Evolutionary conservation across 2,113 vertebrate species (phyloP), one percentile per base, ranked within the genome.

Genomic region (Plotosus lineatus): DNA sequence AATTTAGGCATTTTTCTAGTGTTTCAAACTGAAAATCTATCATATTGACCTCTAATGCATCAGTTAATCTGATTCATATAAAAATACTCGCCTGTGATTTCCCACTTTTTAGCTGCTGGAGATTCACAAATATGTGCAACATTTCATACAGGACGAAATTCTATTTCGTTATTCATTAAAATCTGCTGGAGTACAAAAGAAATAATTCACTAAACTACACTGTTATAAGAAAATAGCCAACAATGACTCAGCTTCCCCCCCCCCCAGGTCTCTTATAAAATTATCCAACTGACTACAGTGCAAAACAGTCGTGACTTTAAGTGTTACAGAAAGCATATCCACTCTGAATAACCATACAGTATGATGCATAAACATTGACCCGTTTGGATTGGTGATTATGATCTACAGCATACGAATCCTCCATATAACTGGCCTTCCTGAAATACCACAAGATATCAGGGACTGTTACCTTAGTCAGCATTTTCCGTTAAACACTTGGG

Each of bases 391-490:
- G 28, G 17, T 72, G 28, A 80, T 85, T 77, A 68, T 77, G 75
- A 83, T n/a, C 36, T 73, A 77, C 60, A 26, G 51, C 46, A 71
- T 48, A 28, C 14, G 23, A 63, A 51, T 36, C 14, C 60, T 33
- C 53, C 28, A 40, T 19, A 51, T 42, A 56, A 28, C 51, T 46
- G 46, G 61, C n/a, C 72, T 77, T 80, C 65, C 74, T 77, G 55
- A 79, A 73, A 83, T 83, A 83, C 78, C 74, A 85, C 77, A 83
- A 75, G 81, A 42, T 82, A 81, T 71, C 51, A 76, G 76, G 28
- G 42, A 44, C 28, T 46, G 46, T 21, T 65, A 44, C 19, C 65
- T 65, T 71, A 85, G 74, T 85, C 84, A 83, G 81, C 78, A 33
- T 77, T 85, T 83, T 80, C 77, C 73, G 28, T 83, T n/a, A 61